Evolutionary conservation across 2,797 vertebrate species (phyloP).

Genomic region (Cottoperca gobio): DNA sequence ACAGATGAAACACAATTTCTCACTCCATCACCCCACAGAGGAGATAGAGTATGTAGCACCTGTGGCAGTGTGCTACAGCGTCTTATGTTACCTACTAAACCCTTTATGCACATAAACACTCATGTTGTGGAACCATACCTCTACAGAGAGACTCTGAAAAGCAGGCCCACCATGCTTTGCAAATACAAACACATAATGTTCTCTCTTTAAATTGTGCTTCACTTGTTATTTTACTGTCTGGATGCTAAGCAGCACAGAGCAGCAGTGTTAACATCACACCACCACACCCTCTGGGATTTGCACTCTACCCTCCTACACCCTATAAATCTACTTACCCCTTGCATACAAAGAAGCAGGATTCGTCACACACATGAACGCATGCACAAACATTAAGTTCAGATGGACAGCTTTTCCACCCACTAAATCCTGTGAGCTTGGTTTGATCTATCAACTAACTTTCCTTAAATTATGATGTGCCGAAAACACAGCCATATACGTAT

Average conservation of each 20-base stretch:
- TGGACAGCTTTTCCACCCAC: constrained; percentile 48
- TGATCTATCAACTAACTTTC: constrained; percentile 35
- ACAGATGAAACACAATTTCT: constrained; percentile 27
- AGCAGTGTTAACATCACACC: constrained; percentile 60
- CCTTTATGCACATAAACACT: constrained; percentile 32
- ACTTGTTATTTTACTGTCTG: constrained; percentile 69
- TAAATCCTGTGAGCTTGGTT: constrained; percentile 43
- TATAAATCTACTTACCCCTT: constrained; percentile 64
- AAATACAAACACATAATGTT: constrained; percentile 32
- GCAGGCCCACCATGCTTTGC: constrained; percentile 8
- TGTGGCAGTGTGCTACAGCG: background rate
- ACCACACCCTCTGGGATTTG: constrained; percentile 48
- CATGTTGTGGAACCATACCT: constrained; percentile 31
- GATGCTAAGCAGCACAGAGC: constrained; percentile 45
- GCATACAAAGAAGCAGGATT: constrained; percentile 43
- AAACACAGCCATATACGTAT: constrained; percentile 31
- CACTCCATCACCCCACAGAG: constrained; percentile 1
- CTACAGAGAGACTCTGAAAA: constrained; percentile 14
- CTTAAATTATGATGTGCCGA: constrained; percentile 56
- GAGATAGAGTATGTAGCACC: background rate
- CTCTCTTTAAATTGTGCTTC: constrained; percentile 58
- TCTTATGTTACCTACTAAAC: constrained; percentile 5
- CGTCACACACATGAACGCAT: constrained; percentile 40
- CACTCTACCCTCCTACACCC: constrained; percentile 49
- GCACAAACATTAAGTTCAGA: constrained; percentile 43